Percentiles rank a stretch among this genome's conserved stretches.
These are phyloP conservation scores for Myotis myotis DNA, from an alignment of 2,797 vertebrate species.

Conservation along the genomic window DNA sequence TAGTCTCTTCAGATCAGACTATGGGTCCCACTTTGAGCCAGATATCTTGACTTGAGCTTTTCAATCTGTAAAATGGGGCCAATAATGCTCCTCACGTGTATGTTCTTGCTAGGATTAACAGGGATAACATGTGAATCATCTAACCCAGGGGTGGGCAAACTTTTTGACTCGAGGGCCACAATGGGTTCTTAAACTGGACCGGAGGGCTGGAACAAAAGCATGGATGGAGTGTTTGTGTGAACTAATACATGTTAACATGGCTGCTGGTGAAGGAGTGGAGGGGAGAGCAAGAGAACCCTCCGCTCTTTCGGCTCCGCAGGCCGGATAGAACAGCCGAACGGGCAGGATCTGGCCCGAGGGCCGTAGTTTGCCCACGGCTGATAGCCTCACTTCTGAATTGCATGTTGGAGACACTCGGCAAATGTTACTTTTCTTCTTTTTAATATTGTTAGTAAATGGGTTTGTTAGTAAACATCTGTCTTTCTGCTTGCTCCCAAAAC, in stretches of 20 bases:
- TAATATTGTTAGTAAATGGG: background rate
- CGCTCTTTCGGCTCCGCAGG: no score
- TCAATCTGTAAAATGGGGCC: background rate
- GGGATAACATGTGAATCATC: background rate
- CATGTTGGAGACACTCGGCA: background rate
- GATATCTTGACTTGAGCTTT: background rate
- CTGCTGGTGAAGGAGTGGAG: no score
- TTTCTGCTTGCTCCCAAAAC: background rate
- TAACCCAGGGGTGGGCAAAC: no score
- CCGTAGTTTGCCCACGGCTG: no score
- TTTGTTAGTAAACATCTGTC: conserved; percentile 8
- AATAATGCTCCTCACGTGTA: background rate
- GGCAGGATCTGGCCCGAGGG: no score
- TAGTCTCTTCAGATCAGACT: conserved; percentile 22
- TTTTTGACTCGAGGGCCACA: no score
- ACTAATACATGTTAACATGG: no score
- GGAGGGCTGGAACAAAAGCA: no score
- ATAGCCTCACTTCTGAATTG: background rate
- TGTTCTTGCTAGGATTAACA: background rate
- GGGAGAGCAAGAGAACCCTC: no score
- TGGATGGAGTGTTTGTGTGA: no score
- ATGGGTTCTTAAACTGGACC: no score
- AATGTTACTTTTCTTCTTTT: background rate
- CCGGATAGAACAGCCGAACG: no score
- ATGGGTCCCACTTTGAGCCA: background rate